These are phyloP conservation scores for Epinephelus awoara DNA, from an alignment of 2,797 vertebrate species.

Conservation along the genomic window DNA sequence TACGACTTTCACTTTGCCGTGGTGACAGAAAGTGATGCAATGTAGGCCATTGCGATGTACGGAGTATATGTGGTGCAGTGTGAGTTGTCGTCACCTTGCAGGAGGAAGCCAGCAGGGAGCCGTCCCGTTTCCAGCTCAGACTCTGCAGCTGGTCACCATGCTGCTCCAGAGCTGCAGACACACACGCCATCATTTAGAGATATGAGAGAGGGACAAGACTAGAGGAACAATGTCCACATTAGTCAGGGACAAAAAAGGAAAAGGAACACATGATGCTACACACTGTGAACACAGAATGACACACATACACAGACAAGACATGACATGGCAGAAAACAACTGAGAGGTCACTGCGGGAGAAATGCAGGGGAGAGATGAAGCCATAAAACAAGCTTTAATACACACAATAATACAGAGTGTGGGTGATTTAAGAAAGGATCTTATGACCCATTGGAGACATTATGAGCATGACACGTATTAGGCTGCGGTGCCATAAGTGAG, in stretches of 20 bases:
- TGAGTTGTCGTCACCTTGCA: constrained; percentile 88
- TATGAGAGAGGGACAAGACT: constrained; percentile 12
- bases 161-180: constrained; percentile 87
- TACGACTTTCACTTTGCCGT: not conserved
- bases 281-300: constrained; percentile 34
- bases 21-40: not conserved
- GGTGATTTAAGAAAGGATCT: constrained; percentile 2
- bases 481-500: constrained; percentile 42
- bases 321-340: constrained; percentile 20
- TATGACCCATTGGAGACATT: constrained; percentile 9
- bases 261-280: constrained; percentile 1
- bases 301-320: constrained; percentile 34
- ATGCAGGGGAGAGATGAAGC: constrained; percentile 49
- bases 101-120: constrained; percentile 90
- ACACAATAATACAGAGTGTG: constrained; percentile 21
- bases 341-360: constrained; percentile 21
- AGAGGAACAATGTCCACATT: constrained; percentile 9
- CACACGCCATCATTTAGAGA: constrained; percentile 37
- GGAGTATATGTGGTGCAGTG: not conserved
- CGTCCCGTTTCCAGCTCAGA: constrained; percentile 92
- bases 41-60: not conserved
- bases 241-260: not conserved
- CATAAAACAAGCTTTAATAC: constrained; percentile 44
- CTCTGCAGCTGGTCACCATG: constrained; percentile 92
- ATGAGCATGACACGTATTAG: constrained; percentile 28